Evolutionary conservation across 2,797 vertebrate species (phyloP), one percentile per base, ranked within the genome.

Genomic region (Vespertilio murinus): DNA sequence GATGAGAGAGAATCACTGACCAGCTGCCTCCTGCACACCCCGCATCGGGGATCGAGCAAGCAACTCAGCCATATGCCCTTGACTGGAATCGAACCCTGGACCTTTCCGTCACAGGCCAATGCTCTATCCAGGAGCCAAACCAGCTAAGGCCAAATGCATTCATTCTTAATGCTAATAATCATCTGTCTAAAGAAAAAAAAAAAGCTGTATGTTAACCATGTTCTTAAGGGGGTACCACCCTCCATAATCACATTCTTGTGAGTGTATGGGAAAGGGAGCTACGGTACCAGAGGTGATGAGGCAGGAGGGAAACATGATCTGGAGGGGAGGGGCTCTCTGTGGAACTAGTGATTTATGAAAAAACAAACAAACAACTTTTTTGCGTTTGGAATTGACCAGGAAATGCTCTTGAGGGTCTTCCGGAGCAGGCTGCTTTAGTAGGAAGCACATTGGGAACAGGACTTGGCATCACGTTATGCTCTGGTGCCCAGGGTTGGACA

Each of bases 101-200:
- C 64, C n/a, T n/a, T 33, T 33, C 17, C 1, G n/a, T 65, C 3
- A 8, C n/a, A 33, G 64, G 64, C 64, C 64, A 33, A 20, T 3
- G 0, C 64, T 65, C 30, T 18, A 65, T 8, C 64, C 64, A 33
- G 0, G 30, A 65, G 16, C 30, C 61, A 16, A n/a, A 64, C 30
- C 16, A 33, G 16, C 17, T 17, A 65, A n/a, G 64, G 64, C 16
- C 30, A 65, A 69, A 40, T 14, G 10, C 11, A 33, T 79, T 89
- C 9, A 84, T 56, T 95, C 92, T 90, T 45, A 83, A 92, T 83
- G 70, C 35, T 64, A 79, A 93, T 47, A 70, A 54, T 88, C 22
- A 81, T 45, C 6, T 4, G 1, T 42, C 75, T 25, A 4, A 11
- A 69, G 80, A 47, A 89, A 73, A 22, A 92, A 73, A 25, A n/a